Conservation (phyloP, 1,140 invertebrate genomes). For the Brachystomella parvula region DNA sequence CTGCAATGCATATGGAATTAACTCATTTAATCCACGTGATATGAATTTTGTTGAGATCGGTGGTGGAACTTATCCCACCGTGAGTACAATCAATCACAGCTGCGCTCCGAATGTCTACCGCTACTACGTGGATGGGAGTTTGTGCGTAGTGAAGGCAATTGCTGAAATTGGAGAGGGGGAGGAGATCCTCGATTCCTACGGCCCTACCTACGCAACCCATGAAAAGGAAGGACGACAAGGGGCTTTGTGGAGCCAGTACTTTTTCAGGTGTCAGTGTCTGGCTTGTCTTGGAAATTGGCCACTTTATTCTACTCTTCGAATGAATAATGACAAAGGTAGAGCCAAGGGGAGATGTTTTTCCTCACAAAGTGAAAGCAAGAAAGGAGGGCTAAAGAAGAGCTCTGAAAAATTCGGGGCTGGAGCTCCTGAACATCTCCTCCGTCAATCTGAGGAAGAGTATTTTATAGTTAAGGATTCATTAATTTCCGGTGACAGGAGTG, state of each 20-base stretch:
- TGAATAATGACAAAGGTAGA: slow-evolving; percentile 3
- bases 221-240: slow-evolving; percentile 42
- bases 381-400: not conserved
- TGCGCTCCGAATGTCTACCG: slow-evolving; percentile 32
- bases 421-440: slow-evolving; percentile 17
- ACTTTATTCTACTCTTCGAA: slow-evolving; percentile 6
- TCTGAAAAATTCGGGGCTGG: not conserved
- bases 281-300: slow-evolving; percentile 51
- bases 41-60: slow-evolving; percentile 45
- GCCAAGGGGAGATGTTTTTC: not conserved
- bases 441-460: slow-evolving; percentile 16
- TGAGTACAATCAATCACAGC: slow-evolving; percentile 56
- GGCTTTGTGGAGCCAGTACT: slow-evolving; percentile 50
- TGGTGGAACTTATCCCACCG: slow-evolving; percentile 53
- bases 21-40: slow-evolving; percentile 35
- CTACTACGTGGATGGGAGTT: slow-evolving; percentile 36
- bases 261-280: slow-evolving; percentile 51
- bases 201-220: slow-evolving; percentile 49
- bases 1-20: slow-evolving; percentile 59
- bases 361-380: not conserved
- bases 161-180: slow-evolving; percentile 46
- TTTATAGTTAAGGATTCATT: slow-evolving; percentile 10
- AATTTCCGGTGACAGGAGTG: slow-evolving; percentile 12
- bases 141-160: slow-evolving; percentile 48
- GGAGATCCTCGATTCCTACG: slow-evolving; percentile 56